Conservation (phyloP, 2,113 vertebrate species). For the Chaetops frenatus region DNA sequence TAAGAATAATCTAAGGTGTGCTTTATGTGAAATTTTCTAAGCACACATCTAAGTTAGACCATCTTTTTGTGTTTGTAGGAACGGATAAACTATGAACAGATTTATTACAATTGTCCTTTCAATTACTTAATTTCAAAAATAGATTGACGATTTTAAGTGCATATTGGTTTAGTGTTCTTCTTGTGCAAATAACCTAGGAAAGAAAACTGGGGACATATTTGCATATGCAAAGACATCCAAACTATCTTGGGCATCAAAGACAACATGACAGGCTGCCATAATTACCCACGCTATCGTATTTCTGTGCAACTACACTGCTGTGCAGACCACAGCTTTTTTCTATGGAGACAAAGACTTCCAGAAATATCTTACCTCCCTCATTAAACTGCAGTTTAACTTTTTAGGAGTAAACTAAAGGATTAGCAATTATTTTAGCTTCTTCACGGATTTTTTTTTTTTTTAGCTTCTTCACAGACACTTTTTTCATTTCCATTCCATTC, state of each 20-base stretch:
- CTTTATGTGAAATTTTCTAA: neutral
- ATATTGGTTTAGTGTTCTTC: accelerated
- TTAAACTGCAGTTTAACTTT: neutral
- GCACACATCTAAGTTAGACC: neutral
- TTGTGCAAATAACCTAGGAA: neutral
- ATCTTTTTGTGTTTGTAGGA: neutral
- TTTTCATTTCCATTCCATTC: neutral
- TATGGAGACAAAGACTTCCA: neutral
- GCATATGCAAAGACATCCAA: neutral
- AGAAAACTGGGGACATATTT: neutral
- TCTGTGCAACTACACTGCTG: neutral
- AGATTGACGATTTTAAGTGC: neutral
- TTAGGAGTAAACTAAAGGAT: neutral
- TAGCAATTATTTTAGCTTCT: neutral
- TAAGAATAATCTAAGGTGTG: neutral
- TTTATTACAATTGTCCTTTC: neutral
- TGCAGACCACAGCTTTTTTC: neutral
- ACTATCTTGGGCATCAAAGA: neutral
- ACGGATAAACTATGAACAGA: neutral
- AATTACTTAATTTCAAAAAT: neutral
- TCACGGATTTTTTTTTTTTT: neutral
- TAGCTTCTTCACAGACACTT: neutral
- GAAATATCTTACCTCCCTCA: neutral
- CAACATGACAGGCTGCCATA: neutral
- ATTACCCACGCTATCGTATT: neutral